phyloP scores from a whole-genome alignment of 2,888 invertebrate genomes.

The Aplocera efformata region DNA sequence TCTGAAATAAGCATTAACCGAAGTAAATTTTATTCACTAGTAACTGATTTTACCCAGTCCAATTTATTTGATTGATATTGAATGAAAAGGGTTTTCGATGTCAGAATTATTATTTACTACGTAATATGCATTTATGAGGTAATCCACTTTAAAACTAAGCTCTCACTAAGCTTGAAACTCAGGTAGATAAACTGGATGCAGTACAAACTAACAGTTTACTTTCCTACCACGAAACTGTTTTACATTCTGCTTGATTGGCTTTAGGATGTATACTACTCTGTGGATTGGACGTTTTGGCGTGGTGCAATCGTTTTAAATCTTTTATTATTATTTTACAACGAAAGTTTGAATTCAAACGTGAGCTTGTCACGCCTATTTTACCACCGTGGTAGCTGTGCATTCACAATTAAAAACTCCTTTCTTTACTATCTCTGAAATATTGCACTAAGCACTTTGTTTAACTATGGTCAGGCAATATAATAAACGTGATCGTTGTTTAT shows the following conservation, averaged over 20 bases:
- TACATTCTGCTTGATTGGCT: slow-evolving; percentile 1
- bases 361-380: too few relatives aligned
- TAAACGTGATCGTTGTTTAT: slow-evolving; percentile 37
- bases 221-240: slow-evolving; percentile 12
- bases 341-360: too few relatives aligned
- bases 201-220: slow-evolving; percentile 12
- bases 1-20: slow-evolving; percentile 36
- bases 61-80: background rate
- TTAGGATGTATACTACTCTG: background rate
- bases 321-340: too few relatives aligned
- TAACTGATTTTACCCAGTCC: slow-evolving; percentile 9
- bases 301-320: too few relatives aligned
- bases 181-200: slow-evolving; percentile 2
- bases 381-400: too few relatives aligned
- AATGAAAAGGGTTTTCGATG: too few relatives aligned
- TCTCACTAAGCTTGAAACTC: slow-evolving; percentile 9
- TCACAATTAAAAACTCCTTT: too few relatives aligned
- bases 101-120: too few relatives aligned
- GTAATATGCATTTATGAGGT: background rate
- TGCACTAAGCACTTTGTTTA: background rate
- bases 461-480: too few relatives aligned
- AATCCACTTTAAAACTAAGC: slow-evolving; percentile 10
- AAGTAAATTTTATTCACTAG: slow-evolving; percentile 18
- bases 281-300: too few relatives aligned
- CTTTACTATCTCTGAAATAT: too few relatives aligned